Evolutionary conservation across 2,888 invertebrate species (phyloP).

Genomic region (Lottia gigantea): DNA sequence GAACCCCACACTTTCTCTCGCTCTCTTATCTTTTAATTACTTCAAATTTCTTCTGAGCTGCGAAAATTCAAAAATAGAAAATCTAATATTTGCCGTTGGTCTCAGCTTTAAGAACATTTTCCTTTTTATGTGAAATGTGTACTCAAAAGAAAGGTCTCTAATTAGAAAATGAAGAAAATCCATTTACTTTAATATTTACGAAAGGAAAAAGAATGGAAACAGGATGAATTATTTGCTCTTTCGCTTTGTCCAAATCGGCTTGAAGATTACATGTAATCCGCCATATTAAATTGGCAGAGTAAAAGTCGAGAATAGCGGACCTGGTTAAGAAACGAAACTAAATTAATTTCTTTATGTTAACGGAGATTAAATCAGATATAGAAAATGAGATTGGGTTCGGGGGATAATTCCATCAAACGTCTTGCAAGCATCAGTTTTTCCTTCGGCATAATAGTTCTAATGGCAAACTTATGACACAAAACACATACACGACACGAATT

Average conservation of each 20-base stretch:
- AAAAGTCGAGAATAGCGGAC: conserved; percentile 2
- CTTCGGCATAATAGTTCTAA: too few species aligned
- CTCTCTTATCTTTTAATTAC: too few species aligned
- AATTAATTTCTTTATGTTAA: conserved; percentile 7
- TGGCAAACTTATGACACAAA: too few species aligned
- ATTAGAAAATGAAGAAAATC: conserved; percentile 7
- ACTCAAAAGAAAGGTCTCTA: not conserved
- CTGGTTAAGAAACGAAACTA: conserved; percentile 2
- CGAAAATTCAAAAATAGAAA: not conserved
- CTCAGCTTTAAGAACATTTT: conserved; percentile 7
- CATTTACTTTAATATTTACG: not conserved
- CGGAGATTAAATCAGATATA: not conserved
- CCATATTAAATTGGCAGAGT: not conserved
- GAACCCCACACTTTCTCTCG: too few species aligned
- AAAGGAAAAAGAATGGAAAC: not conserved
- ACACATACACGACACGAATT: too few species aligned
- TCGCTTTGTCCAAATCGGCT: conserved; percentile 9
- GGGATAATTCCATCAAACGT: too few species aligned
- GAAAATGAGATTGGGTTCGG: too few species aligned
- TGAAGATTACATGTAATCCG: conserved; percentile 6
- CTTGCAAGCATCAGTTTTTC: too few species aligned
- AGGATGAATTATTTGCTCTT: conserved; percentile 1
- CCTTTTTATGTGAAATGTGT: not conserved
- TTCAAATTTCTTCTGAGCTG: not conserved
- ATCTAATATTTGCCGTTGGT: not conserved